Percentiles rank a stretch among this genome's conserved stretches.
These are phyloP conservation scores for Teleogryllus occipitalis DNA, from an alignment of 1,140 invertebrate species.

Conservation along the genomic window DNA sequence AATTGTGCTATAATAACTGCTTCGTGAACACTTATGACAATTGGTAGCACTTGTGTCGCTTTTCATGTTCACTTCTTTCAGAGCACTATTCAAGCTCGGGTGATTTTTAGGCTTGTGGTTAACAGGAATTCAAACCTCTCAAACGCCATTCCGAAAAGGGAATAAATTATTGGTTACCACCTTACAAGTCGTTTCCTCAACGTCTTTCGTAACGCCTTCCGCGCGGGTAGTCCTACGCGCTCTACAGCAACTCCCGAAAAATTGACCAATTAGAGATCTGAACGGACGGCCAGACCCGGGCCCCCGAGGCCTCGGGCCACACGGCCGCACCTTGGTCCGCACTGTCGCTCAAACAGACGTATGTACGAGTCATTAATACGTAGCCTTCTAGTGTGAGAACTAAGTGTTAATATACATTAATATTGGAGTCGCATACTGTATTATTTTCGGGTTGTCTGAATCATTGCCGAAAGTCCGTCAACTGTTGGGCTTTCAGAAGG, in stretches of 20 bases:
- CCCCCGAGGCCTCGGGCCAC: not conserved
- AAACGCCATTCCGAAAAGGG: too few relatives aligned
- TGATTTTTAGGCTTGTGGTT: too few relatives aligned
- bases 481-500: not conserved
- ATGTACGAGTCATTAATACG: conserved; percentile 4
- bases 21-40: too few relatives aligned
- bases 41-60: too few relatives aligned
- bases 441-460: not conserved
- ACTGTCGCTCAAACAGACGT: not conserved
- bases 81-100: too few relatives aligned
- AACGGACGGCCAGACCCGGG: not conserved
- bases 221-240: too few relatives aligned
- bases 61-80: too few relatives aligned
- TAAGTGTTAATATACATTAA: not conserved
- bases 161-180: too few relatives aligned
- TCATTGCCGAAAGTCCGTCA: not conserved
- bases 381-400: not conserved
- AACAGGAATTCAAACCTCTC: too few relatives aligned
- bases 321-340: not conserved
- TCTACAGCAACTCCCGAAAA: not conserved
- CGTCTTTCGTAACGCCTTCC: too few relatives aligned
- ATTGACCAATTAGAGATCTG: not conserved
- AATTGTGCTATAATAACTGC: too few relatives aligned
- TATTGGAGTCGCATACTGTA: not conserved
- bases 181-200: too few relatives aligned